These are phyloP conservation scores for Cetoscarus ocellatus DNA, from an alignment of 2,797 vertebrate species.

Conservation along the genomic window DNA sequence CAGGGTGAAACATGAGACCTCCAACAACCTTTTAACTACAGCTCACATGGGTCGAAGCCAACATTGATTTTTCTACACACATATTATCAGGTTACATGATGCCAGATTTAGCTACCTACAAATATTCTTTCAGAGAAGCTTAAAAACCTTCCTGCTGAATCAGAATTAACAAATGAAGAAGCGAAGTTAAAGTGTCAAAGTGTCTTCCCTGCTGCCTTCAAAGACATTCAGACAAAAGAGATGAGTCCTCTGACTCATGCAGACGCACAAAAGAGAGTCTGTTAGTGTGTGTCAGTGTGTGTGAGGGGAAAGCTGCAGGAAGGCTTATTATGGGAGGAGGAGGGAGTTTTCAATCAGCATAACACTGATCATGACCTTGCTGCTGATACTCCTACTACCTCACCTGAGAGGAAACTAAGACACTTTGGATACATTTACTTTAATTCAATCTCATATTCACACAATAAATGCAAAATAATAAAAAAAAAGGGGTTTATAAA, in stretches of 20 bases:
- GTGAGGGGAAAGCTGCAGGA: slow-evolving; percentile 21
- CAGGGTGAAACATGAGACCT: slow-evolving; percentile 2
- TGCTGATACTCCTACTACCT: slow-evolving; percentile 20
- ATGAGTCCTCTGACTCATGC: slow-evolving; percentile 65
- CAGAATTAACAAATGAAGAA: slow-evolving; percentile 19
- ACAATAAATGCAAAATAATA: neutral
- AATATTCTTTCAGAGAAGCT: neutral
- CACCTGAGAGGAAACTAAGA: neutral
- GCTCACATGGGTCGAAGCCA: neutral
- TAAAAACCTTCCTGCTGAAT: slow-evolving; percentile 11
- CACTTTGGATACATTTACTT: no score
- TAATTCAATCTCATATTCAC: neutral
- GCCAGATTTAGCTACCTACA: slow-evolving; percentile 20
- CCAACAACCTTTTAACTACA: neutral
- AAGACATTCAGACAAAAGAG: slow-evolving; percentile 54
- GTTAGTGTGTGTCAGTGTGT: no score
- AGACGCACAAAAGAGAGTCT: slow-evolving; percentile 24
- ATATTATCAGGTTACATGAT: slow-evolving; percentile 25
- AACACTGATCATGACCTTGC: slow-evolving; percentile 32
- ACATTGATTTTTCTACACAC: slow-evolving; percentile 14
- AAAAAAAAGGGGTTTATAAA: neutral
- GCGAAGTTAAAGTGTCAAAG: slow-evolving; percentile 5
- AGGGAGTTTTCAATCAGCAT: slow-evolving; percentile 14
- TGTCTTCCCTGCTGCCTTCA: slow-evolving; percentile 28
- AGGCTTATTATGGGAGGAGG: slow-evolving; percentile 23